Percentiles rank a stretch among this genome's conserved stretches.
Evolutionary conservation across 2,888 invertebrate species (phyloP).

Genomic region (Didymodactylos carnosus): DNA sequence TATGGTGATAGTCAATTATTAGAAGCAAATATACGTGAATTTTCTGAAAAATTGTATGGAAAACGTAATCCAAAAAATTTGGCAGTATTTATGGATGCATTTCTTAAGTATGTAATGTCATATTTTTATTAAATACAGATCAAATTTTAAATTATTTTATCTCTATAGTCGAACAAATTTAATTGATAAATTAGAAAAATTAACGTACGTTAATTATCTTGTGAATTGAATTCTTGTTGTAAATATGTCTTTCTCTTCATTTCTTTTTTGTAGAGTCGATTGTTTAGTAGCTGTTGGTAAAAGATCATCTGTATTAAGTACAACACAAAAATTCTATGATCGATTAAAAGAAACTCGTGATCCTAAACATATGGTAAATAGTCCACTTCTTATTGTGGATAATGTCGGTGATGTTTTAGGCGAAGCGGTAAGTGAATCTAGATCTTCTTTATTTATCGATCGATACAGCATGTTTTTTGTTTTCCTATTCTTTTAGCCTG

Average conservation of each 20-base stretch:
- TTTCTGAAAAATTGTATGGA: conserved; percentile 51
- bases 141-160: neutral
- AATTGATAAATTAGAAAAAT: conserved; percentile 42
- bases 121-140: neutral
- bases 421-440: conserved; percentile 42
- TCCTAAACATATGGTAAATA: conserved; percentile 5
- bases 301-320: neutral
- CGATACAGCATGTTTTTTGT: neutral
- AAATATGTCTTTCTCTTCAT: neutral
- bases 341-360: neutral
- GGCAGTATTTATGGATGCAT: conserved; percentile 58
- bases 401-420: conserved; percentile 65
- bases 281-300: conserved; percentile 10
- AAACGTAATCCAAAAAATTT: conserved; percentile 60
- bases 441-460: conserved; percentile 38
- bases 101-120: conserved; percentile 49
- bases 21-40: conserved; percentile 54
- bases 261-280: neutral
- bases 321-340: conserved; percentile 12
- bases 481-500: neutral
- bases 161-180: conserved; percentile 28
- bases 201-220: conserved; percentile 38
- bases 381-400: conserved; percentile 54
- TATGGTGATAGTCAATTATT: conserved; percentile 32
- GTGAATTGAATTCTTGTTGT: neutral